Percentiles rank a stretch among this genome's conserved stretches.
phyloP scores from a whole-genome alignment of 2,113 vertebrate species.

The Serilophus lunatus region DNA sequence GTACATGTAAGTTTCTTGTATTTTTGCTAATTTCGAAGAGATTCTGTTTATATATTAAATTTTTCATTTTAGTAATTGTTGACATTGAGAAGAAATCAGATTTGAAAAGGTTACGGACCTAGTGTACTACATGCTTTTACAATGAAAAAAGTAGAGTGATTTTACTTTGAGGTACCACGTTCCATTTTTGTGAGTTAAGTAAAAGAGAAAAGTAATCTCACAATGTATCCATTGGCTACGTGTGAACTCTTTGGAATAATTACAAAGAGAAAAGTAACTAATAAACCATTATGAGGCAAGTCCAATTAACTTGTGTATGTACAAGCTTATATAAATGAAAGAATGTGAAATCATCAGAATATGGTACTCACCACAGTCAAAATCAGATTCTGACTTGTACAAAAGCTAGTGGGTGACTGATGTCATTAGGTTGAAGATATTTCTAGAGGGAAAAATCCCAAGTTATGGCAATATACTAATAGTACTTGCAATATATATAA shows the following conservation, averaged over 20 bases:
- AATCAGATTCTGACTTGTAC: not conserved
- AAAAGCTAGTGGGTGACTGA: not conserved
- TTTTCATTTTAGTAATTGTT: not conserved
- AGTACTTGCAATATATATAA: not conserved
- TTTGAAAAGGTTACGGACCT: not conserved
- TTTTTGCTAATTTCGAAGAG: not conserved
- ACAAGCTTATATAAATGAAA: not conserved
- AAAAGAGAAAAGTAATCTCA: not conserved
- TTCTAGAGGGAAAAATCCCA: not conserved
- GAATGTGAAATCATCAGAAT: not conserved
- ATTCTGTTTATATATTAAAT: not conserved
- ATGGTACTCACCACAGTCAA: not conserved
- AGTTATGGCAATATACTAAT: not conserved
- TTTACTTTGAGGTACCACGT: not conserved
- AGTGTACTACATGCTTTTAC: accelerated
- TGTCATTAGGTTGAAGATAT: not conserved
- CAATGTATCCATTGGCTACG: accelerated
- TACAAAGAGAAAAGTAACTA: not conserved
- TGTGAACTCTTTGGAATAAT: not conserved
- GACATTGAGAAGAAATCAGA: not conserved
- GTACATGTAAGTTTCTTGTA: accelerated
- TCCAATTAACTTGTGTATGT: not conserved
- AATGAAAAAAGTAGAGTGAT: not conserved
- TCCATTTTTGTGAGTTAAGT: not conserved
- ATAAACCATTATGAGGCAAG: not conserved